phyloP scores from a whole-genome alignment of 53 echinoderm and acorn worm genomes.

The Patiria pectinifera region DNA sequence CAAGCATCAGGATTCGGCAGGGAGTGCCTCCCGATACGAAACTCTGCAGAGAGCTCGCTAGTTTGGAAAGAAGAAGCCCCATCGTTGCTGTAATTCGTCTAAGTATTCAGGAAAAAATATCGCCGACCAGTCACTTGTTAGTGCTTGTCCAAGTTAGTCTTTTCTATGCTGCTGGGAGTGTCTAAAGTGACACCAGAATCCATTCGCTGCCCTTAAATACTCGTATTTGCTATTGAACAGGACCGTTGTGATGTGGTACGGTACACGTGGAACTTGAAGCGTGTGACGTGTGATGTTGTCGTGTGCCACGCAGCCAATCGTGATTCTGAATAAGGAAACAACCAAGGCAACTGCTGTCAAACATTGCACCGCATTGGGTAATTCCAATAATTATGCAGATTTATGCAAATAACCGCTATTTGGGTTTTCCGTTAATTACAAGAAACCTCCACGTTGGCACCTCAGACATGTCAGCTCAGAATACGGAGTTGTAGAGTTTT shows the following conservation, averaged over 20 bases:
- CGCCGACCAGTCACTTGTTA: not conserved
- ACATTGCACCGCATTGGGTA: slow-evolving; percentile 21
- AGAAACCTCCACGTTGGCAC: slow-evolving; percentile 36
- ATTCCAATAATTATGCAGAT: not conserved
- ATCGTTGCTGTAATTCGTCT: slow-evolving; percentile 34
- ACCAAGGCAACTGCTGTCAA: not conserved
- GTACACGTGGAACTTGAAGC: slow-evolving; percentile 49
- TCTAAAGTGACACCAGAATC: not conserved
- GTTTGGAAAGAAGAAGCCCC: slow-evolving; percentile 77
- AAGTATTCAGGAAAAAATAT: not conserved
- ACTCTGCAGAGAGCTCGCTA: slow-evolving; percentile 59
- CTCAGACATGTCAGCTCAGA: not conserved
- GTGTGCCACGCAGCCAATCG: not conserved
- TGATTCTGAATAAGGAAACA: not conserved
- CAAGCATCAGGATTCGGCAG: slow-evolving; percentile 88
- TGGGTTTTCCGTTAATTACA: not conserved
- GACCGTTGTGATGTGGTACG: slow-evolving; percentile 7
- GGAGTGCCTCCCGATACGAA: slow-evolving; percentile 80
- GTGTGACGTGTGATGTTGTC: not conserved
- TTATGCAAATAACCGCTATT: not conserved
- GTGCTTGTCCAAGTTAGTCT: not conserved
- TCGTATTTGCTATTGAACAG: not conserved
- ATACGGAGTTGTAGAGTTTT: too few relatives aligned
- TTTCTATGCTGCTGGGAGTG: not conserved
- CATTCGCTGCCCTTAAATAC: not conserved